Conservation (phyloP, 2,113 vertebrate genomes). For the Rhynchomys soricoides region DNA sequence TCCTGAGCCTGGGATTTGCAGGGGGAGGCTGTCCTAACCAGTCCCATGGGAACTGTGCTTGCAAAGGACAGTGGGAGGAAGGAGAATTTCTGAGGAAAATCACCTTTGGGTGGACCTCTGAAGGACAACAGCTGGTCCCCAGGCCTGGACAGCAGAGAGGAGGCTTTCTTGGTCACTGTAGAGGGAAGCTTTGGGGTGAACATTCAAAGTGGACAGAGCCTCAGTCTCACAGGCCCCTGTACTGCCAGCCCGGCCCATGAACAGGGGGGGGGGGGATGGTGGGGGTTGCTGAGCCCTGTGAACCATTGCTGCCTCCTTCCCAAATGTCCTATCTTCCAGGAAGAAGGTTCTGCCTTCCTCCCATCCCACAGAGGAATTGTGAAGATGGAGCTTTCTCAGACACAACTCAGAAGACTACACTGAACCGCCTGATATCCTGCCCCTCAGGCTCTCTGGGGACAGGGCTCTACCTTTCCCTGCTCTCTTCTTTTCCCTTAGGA, state of each 20-base stretch:
- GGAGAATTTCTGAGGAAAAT: not conserved
- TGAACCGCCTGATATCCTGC: not conserved
- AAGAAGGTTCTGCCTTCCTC: not conserved
- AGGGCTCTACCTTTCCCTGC: not conserved
- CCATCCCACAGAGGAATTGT: not conserved
- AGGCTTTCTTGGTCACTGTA: accelerated
- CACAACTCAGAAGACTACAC: not conserved
- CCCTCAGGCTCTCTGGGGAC: not conserved
- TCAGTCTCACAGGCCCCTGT: not conserved
- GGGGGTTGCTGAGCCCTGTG: not conserved
- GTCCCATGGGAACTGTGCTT: not conserved
- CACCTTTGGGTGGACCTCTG: not conserved
- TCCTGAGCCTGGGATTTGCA: not conserved
- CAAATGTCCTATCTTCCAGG: not conserved
- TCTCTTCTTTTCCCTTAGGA: not conserved
- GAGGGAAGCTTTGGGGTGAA: not conserved
- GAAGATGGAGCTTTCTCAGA: not conserved
- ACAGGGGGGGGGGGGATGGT: no score
- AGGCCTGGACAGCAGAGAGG: not conserved
- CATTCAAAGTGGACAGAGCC: not conserved
- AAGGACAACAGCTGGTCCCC: not conserved
- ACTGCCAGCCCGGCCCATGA: not conserved
- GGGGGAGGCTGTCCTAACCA: not conserved
- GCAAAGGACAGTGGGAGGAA: not conserved
- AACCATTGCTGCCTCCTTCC: not conserved